phyloP scores from a whole-genome alignment of 2,113 vertebrate genomes.

The Columba livia region DNA sequence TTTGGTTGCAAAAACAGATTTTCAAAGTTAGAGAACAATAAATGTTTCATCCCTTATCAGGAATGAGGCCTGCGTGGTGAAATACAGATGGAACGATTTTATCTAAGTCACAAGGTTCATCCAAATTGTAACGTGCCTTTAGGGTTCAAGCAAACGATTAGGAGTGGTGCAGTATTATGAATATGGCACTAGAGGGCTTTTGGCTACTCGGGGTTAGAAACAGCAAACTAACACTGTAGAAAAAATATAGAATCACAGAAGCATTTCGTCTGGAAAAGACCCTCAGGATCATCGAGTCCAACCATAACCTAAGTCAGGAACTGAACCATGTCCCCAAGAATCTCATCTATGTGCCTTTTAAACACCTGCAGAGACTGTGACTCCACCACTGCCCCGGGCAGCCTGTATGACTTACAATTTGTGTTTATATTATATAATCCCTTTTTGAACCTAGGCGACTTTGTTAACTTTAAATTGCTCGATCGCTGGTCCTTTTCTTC shows the following conservation, averaged over 20 bases:
- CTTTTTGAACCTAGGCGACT: background rate
- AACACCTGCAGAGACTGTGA: too few species aligned
- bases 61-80: background rate
- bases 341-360: too few species aligned
- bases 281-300: too few species aligned
- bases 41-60: background rate
- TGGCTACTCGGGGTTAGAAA: background rate
- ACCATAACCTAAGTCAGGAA: too few species aligned
- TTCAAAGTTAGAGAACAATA: background rate
- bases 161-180: background rate
- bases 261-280: too few species aligned
- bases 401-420: background rate
- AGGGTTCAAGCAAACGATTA: background rate
- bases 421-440: background rate
- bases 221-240: background rate
- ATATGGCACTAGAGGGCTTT: background rate
- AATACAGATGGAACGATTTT: background rate
- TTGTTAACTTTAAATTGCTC: background rate
- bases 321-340: too few species aligned
- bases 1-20: background rate
- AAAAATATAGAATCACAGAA: background rate
- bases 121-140: background rate
- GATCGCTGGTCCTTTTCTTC: background rate
- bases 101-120: background rate
- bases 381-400: too few species aligned